phyloP scores from a whole-genome alignment of 1,140 invertebrate genomes.

The Orussus abietinus region DNA sequence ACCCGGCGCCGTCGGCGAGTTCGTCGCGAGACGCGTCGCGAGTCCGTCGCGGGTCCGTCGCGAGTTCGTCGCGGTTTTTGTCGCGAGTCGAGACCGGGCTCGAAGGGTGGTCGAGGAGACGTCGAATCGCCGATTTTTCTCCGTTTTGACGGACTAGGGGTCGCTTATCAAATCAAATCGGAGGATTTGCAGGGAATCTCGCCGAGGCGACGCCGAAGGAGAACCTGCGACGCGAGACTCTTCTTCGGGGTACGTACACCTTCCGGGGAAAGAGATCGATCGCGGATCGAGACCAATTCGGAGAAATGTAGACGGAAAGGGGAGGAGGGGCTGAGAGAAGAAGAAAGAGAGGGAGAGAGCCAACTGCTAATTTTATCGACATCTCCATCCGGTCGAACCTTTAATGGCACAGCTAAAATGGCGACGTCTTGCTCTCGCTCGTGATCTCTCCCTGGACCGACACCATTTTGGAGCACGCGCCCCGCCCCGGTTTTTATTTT shows the following conservation, averaged over 20 bases:
- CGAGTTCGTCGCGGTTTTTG: background rate
- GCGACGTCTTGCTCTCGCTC: too few relatives aligned
- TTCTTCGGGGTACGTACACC: background rate
- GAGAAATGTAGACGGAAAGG: background rate
- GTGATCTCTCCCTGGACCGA: too few relatives aligned
- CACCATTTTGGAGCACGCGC: too few relatives aligned
- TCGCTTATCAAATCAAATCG: too few relatives aligned
- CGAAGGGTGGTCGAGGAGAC: too few relatives aligned
- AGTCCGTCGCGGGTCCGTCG: conserved; percentile 22
- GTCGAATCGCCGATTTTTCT: too few relatives aligned
- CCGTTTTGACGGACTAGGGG: too few relatives aligned
- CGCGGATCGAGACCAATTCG: conserved; percentile 7
- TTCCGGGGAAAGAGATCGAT: conserved; percentile 3
- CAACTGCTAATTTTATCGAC: conserved; percentile 21
- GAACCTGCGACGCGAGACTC: background rate
- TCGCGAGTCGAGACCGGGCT: background rate
- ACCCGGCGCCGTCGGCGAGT: conserved; percentile 34
- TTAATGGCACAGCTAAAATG: conserved; percentile 13
- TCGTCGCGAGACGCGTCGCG: conserved; percentile 29
- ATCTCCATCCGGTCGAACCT: conserved; percentile 20
- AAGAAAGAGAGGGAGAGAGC: conserved; percentile 2
- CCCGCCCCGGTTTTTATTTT: too few relatives aligned
- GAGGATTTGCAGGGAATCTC: too few relatives aligned
- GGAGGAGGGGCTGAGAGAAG: conserved; percentile 1
- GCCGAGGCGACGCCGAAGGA: too few relatives aligned